phyloP scores from a whole-genome alignment of 2,797 vertebrate genomes.

The Malacoraja senta region DNA sequence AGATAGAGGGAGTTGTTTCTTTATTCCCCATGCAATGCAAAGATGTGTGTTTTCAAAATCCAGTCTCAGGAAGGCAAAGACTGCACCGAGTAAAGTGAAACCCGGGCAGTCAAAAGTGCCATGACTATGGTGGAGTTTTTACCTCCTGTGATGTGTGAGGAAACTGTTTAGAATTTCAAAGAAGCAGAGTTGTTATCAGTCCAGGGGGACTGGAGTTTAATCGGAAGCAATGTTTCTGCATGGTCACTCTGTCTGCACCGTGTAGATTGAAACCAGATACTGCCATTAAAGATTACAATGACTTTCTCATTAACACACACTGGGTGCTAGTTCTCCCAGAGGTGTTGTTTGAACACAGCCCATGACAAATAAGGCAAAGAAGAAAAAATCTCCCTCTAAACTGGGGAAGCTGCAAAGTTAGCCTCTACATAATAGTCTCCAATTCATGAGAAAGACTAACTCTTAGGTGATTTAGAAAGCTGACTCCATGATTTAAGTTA shows the following conservation, averaged over 20 bases:
- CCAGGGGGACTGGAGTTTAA: constrained; percentile 42
- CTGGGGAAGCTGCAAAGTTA: not conserved
- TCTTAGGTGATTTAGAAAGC: constrained; percentile 1
- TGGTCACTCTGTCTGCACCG: constrained; percentile 32
- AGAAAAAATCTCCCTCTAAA: not conserved
- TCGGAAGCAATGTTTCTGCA: constrained; percentile 37
- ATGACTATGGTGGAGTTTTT: constrained; percentile 53
- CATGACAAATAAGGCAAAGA: constrained; percentile 8
- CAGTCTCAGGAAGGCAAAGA: constrained; percentile 51
- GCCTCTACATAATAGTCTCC: not conserved
- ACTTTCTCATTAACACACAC: constrained; percentile 37
- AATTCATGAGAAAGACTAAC: not conserved
- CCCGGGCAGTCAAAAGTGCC: constrained; percentile 55
- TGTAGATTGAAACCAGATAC: constrained; percentile 22
- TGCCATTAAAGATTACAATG: not conserved
- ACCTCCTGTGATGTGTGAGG: constrained; percentile 46
- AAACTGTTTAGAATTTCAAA: constrained; percentile 49
- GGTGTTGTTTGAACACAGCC: constrained; percentile 24
- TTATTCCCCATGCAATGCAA: constrained; percentile 4
- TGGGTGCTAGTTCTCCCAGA: constrained; percentile 18
- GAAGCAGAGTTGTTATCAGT: constrained; percentile 38
- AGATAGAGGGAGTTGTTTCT: not conserved
- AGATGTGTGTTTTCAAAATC: constrained; percentile 18
- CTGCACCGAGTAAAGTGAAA: constrained; percentile 50
- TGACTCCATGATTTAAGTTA: not conserved